These are phyloP conservation scores for Aporophyla nigra DNA, from an alignment of 2,888 invertebrate species.

Conservation along the genomic window DNA sequence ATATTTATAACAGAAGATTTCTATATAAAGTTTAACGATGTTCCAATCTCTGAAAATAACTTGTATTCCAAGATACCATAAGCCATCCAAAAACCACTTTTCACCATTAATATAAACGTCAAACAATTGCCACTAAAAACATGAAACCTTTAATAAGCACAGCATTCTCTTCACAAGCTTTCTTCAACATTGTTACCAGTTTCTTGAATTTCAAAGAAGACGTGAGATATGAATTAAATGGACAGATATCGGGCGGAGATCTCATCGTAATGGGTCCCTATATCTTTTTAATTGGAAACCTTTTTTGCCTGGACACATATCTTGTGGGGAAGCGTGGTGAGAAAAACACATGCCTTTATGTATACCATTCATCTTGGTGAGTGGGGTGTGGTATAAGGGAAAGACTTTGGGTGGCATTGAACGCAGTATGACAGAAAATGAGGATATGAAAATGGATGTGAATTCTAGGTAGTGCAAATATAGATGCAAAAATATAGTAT, in stretches of 20 bases:
- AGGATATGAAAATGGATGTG: accelerated
- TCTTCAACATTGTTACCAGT: slow-evolving; percentile 55
- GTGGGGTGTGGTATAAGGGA: slow-evolving; percentile 61
- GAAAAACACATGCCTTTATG: slow-evolving; percentile 85
- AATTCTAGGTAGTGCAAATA: background rate
- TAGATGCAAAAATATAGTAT: no score
- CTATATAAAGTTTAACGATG: background rate
- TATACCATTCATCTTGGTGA: slow-evolving; percentile 83
- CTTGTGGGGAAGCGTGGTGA: slow-evolving; percentile 80
- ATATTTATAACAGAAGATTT: background rate
- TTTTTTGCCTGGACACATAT: slow-evolving; percentile 82
- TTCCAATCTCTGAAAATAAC: background rate
- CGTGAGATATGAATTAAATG: slow-evolving; percentile 89
- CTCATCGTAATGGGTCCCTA: slow-evolving; percentile 81
- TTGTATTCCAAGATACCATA: background rate
- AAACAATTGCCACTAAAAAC: slow-evolving; percentile 37
- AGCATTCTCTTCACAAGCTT: slow-evolving; percentile 39
- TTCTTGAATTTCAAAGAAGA: slow-evolving; percentile 76
- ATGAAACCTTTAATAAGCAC: slow-evolving; percentile 37
- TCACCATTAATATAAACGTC: slow-evolving; percentile 29
- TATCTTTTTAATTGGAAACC: slow-evolving; percentile 87
- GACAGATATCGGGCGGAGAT: slow-evolving; percentile 77
- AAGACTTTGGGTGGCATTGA: slow-evolving; percentile 19
- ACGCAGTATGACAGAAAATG: accelerated
- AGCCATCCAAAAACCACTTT: slow-evolving; percentile 19